Base-by-base conservation (phyloP, 2,113 vertebrate genomes). In the Otolemur garnettii region DNA sequence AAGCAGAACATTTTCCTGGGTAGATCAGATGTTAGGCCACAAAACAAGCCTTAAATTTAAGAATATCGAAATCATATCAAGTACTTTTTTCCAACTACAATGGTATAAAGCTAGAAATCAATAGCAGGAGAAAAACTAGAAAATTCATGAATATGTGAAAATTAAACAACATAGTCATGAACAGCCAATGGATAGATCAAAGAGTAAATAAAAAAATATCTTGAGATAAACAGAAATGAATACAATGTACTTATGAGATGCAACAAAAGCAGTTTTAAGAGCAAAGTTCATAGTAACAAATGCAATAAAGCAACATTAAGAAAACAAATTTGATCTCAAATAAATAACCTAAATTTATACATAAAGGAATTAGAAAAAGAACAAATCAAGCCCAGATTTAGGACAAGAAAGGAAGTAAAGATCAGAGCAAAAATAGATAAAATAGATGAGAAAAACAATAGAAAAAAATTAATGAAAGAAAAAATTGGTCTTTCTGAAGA, bases 31-130 rank as follows among this genome's bases (percentile, higher is more conserved):
- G 68, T 92, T 95, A 77, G 68, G 77, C 77, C 59, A 88, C 59
- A 87, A 92, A 88, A 82, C 59, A 87, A 92, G 45, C 59, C 84
- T 82, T 82, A 92, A 92, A 87, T 95, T 92, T 95, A 75, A 92
- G 45, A 92, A 88, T 77, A 87, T 68, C 88, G 68, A 92, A 95
- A 87, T 87, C 79, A 87, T 77, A 92, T 92, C 77, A 92, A 82
- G 68, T 87, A 88, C 92, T 77, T 92, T 95, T 95, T 92, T 92
- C 94, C 50, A 88, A 95, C 83, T 77, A 95, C 82, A 87, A 79
- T 80, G 82, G 64, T 55, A 95, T 87, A 64, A 87, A 95, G 80
- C 68, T 50, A 50, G 35, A 92, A 82, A 95, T 95, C 84, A 82
- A 66, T 82, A 95, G 75, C n/a, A 92, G 89, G 89, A 87, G 68